Evolutionary conservation across 2,797 vertebrate genomes (phyloP), one percentile per base, ranked within the genome.

Genomic region (Enteromius mattozi): DNA sequence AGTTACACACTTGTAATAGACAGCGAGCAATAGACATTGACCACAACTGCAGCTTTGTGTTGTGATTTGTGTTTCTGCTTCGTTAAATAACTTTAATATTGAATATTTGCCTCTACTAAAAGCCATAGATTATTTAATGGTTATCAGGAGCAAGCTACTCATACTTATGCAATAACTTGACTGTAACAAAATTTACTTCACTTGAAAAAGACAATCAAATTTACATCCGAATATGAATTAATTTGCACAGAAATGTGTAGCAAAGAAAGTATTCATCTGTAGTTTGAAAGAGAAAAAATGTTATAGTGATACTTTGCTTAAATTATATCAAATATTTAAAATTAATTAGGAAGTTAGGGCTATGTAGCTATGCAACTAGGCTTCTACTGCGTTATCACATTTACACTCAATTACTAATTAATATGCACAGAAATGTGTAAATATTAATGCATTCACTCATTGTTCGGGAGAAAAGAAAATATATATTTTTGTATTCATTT

Each of bases 1-100:
- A 35, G 70, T 82, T 75, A 75, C 27, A 82, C 81, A 82, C 70
- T 82, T 19, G 7, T 10, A 70, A 30, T 42, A 42, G 40, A 12
- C 3, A n/a, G 24, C 2, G 1, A 12, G 21, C 5, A 19, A 66
- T 9, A 35, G 4, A 49, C 5, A 6, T 3, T 30, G 13, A 59
- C 9, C 19, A 51, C 72, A 56, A n/a, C 17, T 76, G 49, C 33
- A 59, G 14, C 12, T 37, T 40, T 49, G 16, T 33, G 2, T 54
- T 51, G 16, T 30, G 45, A 27, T 74, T 49, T 33, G 27, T 51
- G 71, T 16, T 19, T 51, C 27, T 35, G 33, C 3, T 10, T 7
- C 17, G 3, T 37, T 9, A 27, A 47, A 30, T 17, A 47, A 27
- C 40, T 7, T 42, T 71, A 17, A 17, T 47, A 47, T 27, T 45